Conservation (phyloP, 2,113 vertebrate genomes). For the Anolis carolinensis region DNA sequence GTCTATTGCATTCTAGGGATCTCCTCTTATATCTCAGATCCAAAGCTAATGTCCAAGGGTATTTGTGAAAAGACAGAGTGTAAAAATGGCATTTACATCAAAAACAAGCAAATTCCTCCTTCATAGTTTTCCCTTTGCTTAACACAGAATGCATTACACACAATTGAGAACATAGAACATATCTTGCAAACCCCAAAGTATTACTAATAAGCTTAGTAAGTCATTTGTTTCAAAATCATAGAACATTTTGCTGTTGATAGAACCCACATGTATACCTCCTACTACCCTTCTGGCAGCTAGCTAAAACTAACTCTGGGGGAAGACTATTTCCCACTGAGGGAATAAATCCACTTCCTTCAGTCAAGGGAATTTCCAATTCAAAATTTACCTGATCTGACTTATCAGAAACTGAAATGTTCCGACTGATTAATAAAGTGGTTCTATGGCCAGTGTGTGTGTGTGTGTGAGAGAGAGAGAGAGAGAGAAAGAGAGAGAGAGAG, state of each 20-base stretch:
- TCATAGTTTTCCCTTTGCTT: neutral
- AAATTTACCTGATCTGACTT: neutral
- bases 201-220: conserved; percentile 19
- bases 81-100: neutral
- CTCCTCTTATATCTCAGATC: neutral
- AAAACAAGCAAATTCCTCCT: neutral
- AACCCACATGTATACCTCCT: conserved; percentile 2
- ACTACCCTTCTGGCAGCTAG: conserved; percentile 9
- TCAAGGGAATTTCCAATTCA: conserved; percentile 13
- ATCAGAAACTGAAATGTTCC: neutral
- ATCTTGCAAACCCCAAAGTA: neutral
- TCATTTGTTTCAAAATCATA: neutral
- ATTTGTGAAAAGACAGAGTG: neutral
- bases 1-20: neutral
- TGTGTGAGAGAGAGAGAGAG: too few species aligned
- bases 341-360: conserved; percentile 4
- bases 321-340: conserved; percentile 11
- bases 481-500: too few species aligned
- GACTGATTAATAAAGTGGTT: neutral
- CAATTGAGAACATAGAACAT: neutral
- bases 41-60: neutral
- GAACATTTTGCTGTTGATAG: conserved; percentile 8
- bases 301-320: conserved; percentile 23
- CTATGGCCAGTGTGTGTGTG: neutral
- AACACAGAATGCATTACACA: neutral